Evolutionary conservation across 2,113 vertebrate genomes (phyloP).

Genomic region (Melanocharis versteri): DNA sequence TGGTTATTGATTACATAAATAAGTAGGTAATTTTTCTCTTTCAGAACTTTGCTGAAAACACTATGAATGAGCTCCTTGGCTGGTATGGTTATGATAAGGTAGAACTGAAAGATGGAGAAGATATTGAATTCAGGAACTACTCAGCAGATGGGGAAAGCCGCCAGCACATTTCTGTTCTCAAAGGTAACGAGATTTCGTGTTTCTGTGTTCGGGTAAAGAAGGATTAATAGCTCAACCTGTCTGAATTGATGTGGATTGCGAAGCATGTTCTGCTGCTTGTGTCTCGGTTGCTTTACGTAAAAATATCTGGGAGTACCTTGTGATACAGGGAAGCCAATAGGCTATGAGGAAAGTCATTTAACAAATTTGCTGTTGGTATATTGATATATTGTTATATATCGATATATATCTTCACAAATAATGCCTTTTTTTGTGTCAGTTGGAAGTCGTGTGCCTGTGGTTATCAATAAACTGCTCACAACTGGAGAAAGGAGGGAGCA

Average conservation of each 20-base stretch:
- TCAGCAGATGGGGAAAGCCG: constrained; percentile 87
- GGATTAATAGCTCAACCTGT: constrained; percentile 57
- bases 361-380: neutral
- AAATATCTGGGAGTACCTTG: neutral
- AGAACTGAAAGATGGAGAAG: constrained; percentile 96
- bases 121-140: constrained; percentile 93
- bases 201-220: constrained; percentile 54
- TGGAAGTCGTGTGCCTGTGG: neutral
- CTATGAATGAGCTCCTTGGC: constrained; percentile 98
- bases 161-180: constrained; percentile 98
- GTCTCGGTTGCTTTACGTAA: constrained; percentile 29
- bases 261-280: constrained; percentile 48
- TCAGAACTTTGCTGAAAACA: constrained; percentile 99
- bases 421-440: neutral
- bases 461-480: neutral
- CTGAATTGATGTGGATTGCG: constrained; percentile 14
- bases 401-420: neutral
- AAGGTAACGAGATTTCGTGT: constrained; percentile 83
- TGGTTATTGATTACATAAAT: constrained; percentile 76
- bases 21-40: constrained; percentile 76
- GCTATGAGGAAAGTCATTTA: neutral
- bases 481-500: neutral
- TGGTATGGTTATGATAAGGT: constrained; percentile 99
- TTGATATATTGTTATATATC: neutral
- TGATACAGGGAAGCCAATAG: neutral